phyloP scores from a whole-genome alignment of 2,113 vertebrate genomes.

The Hymenochirus boettgeri region DNA sequence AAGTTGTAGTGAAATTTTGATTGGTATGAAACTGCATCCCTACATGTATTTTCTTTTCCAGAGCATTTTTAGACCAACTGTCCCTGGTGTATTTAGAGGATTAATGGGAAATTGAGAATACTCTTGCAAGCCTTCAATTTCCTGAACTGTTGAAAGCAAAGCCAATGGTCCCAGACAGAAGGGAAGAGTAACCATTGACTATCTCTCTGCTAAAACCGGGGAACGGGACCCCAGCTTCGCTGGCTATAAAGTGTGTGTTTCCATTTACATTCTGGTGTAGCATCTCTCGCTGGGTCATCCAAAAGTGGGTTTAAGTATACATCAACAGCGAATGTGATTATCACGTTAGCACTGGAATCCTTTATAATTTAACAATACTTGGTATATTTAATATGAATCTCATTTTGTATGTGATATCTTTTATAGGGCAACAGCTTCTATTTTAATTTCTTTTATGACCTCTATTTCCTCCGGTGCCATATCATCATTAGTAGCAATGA shows the following conservation, averaged over 20 bases:
- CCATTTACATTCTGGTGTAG: conserved; percentile 48
- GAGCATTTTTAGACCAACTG: conserved; percentile 1
- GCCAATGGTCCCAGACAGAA: conserved; percentile 43
- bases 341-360: conserved; percentile 45
- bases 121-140: conserved; percentile 19
- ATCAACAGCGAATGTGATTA: conserved; percentile 50
- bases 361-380: conserved; percentile 45
- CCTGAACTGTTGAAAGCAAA: not conserved
- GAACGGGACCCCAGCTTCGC: conserved; percentile 52
- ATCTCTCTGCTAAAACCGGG: conserved; percentile 44
- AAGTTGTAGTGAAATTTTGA: too few relatives aligned
- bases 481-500: conserved; percentile 45
- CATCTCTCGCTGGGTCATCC: conserved; percentile 48
- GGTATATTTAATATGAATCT: conserved; percentile 24
- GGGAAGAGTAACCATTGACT: conserved; percentile 39
- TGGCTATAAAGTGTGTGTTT: conserved; percentile 52
- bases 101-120: conserved; percentile 1
- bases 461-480: conserved; percentile 46
- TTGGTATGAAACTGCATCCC: conserved; percentile 2
- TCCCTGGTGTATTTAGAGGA: not conserved
- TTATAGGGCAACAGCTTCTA: conserved; percentile 47
- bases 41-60: conserved; percentile 35
- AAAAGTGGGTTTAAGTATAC: conserved; percentile 49
- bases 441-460: conserved; percentile 45
- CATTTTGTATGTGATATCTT: conserved; percentile 38